phyloP scores from a whole-genome alignment of 2,113 vertebrate genomes.

The Paratilapia polleni region DNA sequence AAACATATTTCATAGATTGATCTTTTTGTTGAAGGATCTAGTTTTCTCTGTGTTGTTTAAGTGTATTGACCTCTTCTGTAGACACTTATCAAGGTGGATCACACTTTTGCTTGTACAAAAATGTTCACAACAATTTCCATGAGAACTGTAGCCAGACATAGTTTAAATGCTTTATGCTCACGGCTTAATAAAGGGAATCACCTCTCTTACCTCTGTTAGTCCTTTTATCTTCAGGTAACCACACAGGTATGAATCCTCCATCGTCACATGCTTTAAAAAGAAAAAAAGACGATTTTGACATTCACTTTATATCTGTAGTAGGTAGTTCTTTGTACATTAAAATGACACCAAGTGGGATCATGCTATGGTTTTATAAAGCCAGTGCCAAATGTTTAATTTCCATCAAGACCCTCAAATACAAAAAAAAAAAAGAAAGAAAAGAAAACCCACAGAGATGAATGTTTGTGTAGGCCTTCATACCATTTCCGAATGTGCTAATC shows the following conservation, averaged over 20 bases:
- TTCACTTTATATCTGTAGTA: neutral
- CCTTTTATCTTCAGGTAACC: constrained; percentile 99
- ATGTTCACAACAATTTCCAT: neutral
- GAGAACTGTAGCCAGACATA: neutral
- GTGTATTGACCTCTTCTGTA: neutral
- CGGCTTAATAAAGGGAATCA: neutral
- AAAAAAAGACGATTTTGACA: neutral
- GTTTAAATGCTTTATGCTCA: constrained; percentile 7
- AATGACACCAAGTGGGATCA: neutral
- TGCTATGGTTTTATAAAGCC: neutral
- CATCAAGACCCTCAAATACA: neutral
- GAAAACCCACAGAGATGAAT: neutral
- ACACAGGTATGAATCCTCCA: constrained; percentile 97
- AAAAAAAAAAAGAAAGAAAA: too few relatives aligned
- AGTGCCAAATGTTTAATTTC: neutral
- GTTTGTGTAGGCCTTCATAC: neutral
- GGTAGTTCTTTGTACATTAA: neutral
- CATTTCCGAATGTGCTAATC: neutral
- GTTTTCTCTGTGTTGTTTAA: neutral
- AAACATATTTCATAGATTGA: neutral
- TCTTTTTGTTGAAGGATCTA: too few relatives aligned
- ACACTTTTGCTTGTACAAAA: neutral
- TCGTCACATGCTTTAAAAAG: constrained; percentile 94
- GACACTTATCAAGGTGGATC: neutral
- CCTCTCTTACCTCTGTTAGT: constrained; percentile 92